Percentiles rank a stretch among this genome's conserved stretches.
phyloP scores from a whole-genome alignment of 2,113 vertebrate genomes.

The Hucho hucho region DNA sequence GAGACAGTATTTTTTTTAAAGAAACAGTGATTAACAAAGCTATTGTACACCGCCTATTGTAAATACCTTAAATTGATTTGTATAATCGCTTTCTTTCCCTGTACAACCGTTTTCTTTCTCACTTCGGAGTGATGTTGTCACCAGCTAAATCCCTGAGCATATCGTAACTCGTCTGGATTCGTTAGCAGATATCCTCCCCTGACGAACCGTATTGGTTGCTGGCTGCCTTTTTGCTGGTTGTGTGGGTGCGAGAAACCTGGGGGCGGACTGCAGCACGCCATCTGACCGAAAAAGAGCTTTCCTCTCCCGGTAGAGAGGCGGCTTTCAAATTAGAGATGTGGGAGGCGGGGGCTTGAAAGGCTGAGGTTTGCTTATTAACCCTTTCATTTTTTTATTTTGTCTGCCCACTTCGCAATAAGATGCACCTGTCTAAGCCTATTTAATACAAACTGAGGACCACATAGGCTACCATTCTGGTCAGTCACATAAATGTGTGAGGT shows the following conservation, averaged over 20 bases:
- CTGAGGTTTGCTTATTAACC: conserved; percentile 53
- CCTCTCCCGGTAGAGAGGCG: conserved; percentile 79
- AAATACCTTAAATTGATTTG: too few relatives aligned
- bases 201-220: conserved; percentile 75
- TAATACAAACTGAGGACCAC: too few relatives aligned
- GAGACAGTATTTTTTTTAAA: background rate
- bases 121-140: conserved; percentile 50
- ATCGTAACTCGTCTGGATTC: conserved; percentile 62
- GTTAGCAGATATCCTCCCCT: conserved; percentile 75
- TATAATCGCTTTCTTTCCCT: background rate
- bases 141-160: conserved; percentile 60
- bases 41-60: too few relatives aligned
- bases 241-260: conserved; percentile 81
- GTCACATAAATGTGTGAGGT: background rate
- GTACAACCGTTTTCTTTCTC: conserved; percentile 32
- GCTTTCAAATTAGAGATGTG: conserved; percentile 67
- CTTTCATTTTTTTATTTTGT: conserved; percentile 28
- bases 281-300: conserved; percentile 84
- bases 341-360: conserved; percentile 61
- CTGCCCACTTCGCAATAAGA: background rate
- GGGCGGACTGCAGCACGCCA: conserved; percentile 74
- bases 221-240: conserved; percentile 76
- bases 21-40: background rate
- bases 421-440: background rate
- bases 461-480: too few relatives aligned